Evolutionary conservation across 2,113 vertebrate genomes (phyloP).

Genomic region (Lanius collurio): DNA sequence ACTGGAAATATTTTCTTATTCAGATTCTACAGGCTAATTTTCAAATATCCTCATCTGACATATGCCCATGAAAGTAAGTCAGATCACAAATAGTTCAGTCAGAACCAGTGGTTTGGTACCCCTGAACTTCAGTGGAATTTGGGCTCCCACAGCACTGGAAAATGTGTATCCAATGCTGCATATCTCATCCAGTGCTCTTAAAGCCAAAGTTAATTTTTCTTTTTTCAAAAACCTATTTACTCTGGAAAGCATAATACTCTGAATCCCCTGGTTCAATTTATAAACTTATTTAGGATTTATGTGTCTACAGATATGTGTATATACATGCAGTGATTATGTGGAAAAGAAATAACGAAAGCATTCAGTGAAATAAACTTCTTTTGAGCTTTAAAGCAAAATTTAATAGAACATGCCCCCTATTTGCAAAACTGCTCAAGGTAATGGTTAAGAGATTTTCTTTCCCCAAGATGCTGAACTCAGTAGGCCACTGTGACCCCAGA

Average conservation of each 20-base stretch:
- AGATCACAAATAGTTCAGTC: background rate
- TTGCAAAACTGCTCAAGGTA: background rate
- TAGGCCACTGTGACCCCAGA: background rate
- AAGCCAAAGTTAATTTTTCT: background rate
- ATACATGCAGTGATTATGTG: background rate
- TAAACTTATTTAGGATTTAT: background rate
- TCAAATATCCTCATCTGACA: background rate
- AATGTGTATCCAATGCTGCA: background rate
- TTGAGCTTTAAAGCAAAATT: background rate
- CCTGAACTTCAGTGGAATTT: background rate
- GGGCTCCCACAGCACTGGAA: background rate
- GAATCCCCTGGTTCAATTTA: slow-evolving; percentile 1
- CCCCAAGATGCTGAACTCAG: background rate
- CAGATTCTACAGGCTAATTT: background rate
- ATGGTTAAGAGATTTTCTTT: background rate
- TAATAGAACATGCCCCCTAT: background rate
- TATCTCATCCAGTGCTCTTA: background rate
- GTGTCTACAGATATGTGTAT: background rate
- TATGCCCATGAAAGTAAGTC: background rate
- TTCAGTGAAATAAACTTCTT: background rate
- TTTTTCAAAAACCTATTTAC: background rate
- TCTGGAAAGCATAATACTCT: background rate
- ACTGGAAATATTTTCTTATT: background rate
- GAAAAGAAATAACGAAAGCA: background rate
- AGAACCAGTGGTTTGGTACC: background rate